Evolutionary conservation across 2,888 invertebrate species (phyloP).

Genomic region (Cyaniris semiargus): DNA sequence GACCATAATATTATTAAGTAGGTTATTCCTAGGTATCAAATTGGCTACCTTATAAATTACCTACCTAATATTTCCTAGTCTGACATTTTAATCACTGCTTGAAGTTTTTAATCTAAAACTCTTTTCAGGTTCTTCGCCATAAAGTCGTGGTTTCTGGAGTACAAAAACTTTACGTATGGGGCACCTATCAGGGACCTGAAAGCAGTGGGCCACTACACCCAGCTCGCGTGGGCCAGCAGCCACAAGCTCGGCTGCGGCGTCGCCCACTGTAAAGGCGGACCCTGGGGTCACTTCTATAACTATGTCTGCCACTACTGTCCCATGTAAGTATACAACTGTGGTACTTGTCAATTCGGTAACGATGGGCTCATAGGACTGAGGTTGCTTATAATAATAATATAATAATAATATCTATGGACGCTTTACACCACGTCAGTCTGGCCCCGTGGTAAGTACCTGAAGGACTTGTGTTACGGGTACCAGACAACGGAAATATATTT

Average conservation of each 20-base stretch:
- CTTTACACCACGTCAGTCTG: too few relatives aligned
- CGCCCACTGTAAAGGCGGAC: constrained; percentile 84
- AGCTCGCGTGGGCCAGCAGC: constrained; percentile 90
- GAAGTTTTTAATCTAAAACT: too few relatives aligned
- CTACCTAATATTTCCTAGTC: too few relatives aligned
- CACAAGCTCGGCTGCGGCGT: constrained; percentile 89
- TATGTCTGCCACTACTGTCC: constrained; percentile 93
- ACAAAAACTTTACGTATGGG: constrained; percentile 87
- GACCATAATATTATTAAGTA: too few relatives aligned
- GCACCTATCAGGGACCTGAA: constrained; percentile 79
- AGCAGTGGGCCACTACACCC: constrained; percentile 89
- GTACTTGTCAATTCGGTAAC: not conserved
- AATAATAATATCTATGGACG: too few relatives aligned
- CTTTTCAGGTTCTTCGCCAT: constrained; percentile 87
- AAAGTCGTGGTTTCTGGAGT: constrained; percentile 89
- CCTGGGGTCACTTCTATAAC: constrained; percentile 84
- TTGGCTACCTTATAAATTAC: too few relatives aligned
- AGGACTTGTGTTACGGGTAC: too few relatives aligned
- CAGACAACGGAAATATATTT: too few relatives aligned
- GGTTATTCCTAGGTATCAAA: too few relatives aligned
- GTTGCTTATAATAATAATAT: too few relatives aligned
- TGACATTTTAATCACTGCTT: too few relatives aligned
- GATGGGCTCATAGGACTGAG: not conserved
- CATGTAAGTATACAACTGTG: constrained; percentile 79
- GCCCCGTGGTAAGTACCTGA: too few relatives aligned